phyloP scores from a whole-genome alignment of 2,113 vertebrate species.

The Ursus arctos region DNA sequence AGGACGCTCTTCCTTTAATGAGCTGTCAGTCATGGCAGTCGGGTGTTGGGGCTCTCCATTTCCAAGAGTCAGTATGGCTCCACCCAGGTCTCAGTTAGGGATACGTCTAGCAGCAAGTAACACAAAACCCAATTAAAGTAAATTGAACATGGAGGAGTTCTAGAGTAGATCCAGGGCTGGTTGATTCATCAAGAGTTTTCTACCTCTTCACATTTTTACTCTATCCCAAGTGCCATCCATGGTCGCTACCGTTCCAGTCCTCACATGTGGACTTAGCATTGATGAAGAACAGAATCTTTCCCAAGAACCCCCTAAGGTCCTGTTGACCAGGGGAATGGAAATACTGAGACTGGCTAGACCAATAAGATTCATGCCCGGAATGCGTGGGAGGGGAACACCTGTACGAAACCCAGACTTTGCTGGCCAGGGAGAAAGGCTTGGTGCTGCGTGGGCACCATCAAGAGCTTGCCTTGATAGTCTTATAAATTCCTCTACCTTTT shows the following conservation, averaged over 20 bases:
- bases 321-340: neutral
- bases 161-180: neutral
- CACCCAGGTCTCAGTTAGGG: neutral
- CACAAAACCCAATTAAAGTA: neutral
- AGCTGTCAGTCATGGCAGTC: neutral
- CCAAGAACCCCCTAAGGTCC: neutral
- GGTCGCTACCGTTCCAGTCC: neutral
- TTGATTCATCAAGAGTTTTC: neutral
- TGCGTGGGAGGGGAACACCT: neutral
- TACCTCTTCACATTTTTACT: neutral
- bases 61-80: neutral
- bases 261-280: neutral
- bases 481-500: neutral
- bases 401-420: neutral
- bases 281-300: constrained; percentile 35
- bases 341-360: neutral
- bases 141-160: neutral
- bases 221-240: neutral
- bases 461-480: neutral
- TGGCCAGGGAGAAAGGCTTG: neutral
- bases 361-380: neutral
- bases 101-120: neutral
- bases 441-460: neutral
- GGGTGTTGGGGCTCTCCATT: neutral
- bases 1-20: neutral